Evolutionary conservation across 2,113 vertebrate species (phyloP), one percentile per base, ranked within the genome.

Genomic region (Camelus dromedarius): DNA sequence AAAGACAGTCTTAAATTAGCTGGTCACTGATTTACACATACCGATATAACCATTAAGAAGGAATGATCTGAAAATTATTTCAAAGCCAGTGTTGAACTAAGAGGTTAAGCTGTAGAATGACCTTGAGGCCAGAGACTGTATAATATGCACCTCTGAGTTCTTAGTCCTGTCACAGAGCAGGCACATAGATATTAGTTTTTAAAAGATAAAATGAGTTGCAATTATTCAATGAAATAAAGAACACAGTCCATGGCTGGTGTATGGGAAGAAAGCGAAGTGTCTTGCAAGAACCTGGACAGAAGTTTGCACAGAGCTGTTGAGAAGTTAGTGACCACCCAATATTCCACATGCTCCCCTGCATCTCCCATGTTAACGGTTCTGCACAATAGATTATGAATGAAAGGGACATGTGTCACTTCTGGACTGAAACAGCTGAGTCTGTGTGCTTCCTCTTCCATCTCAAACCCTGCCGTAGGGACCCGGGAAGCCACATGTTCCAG

Each of bases 51-150:
- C 60, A 62, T 42, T 82, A 48, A 66, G 12, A 93, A 30, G 46
- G 19, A 96, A 96, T 42, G 19, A 87, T n/a, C 24, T 89, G 30
- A 84, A 91, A 80, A 52, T 93, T 58, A 88, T 56, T 92, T 96
- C 15, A 35, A 77, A 94, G 75, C 20, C 66, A 67, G 54, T 42
- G 2, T 50, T 72, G 69, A 96, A 91, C 52, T 19, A 73, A 93
- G 72, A 87, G 13, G 8, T 79, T 69, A 82, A 95, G 72, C 66
- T 15, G 14, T 5, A 72, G 87, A 77, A 80, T 75, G 91, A 72
- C 18, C 69, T 79, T 58, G 35, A 92, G 67, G 87, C 14, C 16
- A 89, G 60, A 82, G 28, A 88, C 11, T n/a, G 5, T 28, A 32
- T 48, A 46, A 35, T 28, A 67, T n/a, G 13, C 9, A 76, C 69